Conservation (phyloP, 2,797 vertebrate genomes). For the Siniperca scherzeri region DNA sequence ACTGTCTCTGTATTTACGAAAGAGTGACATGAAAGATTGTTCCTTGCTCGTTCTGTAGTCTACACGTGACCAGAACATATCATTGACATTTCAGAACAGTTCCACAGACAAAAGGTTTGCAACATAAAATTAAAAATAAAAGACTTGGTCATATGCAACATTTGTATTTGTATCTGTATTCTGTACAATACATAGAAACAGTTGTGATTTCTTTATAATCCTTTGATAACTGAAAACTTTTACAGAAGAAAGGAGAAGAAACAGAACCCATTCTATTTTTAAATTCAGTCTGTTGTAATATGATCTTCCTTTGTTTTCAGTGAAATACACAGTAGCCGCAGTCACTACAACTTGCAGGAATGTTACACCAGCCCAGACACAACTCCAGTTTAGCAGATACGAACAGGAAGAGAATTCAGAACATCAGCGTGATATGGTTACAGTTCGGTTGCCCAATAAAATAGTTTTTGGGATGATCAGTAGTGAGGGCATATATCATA, state of each 20-base stretch:
- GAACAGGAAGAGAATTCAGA: conserved; percentile 77
- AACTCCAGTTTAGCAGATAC: conserved; percentile 82
- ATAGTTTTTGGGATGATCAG: conserved; percentile 64
- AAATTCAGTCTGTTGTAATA: conserved; percentile 74
- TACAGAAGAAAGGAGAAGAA: conserved; percentile 82
- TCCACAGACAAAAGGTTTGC: conserved; percentile 92
- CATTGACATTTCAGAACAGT: conserved; percentile 89
- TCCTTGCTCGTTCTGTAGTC: conserved; percentile 70
- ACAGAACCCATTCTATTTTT: conserved; percentile 63
- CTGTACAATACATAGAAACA: conserved; percentile 95
- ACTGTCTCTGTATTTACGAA: conserved; percentile 69
- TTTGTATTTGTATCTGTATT: conserved; percentile 98
- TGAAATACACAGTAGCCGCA: conserved; percentile 83
- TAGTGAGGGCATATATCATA: conserved; percentile 79
- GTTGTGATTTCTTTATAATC: conserved; percentile 90
- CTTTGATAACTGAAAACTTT: conserved; percentile 81
- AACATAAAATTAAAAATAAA: conserved; percentile 76
- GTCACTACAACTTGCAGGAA: conserved; percentile 86
- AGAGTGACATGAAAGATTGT: conserved; percentile 71
- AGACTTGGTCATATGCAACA: conserved; percentile 96
- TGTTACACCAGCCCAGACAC: conserved; percentile 80
- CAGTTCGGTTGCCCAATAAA: conserved; percentile 77
- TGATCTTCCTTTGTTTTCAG: conserved; percentile 78
- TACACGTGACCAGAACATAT: conserved; percentile 82
- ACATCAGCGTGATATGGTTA: conserved; percentile 76